A percentile compares a stretch with the other conserved stretches of the same genome.
Evolutionary conservation across 2,113 vertebrate genomes (phyloP).

Genomic region (Oreochromis tanganicae): DNA sequence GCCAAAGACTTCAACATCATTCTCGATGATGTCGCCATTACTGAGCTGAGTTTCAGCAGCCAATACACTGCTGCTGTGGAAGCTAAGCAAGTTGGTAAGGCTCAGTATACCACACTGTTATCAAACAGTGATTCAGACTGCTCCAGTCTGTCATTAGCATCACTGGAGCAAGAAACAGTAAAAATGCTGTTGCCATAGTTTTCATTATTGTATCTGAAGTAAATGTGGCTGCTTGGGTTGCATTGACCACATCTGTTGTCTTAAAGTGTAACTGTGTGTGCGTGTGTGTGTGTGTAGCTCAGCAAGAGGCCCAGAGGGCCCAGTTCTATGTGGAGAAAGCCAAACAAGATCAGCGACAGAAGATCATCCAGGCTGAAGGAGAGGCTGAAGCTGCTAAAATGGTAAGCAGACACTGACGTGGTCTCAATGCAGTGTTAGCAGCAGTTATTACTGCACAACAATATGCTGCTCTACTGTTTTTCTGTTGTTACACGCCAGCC

Average conservation of each 20-base stretch:
- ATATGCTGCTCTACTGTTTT: not conserved
- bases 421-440: not conserved
- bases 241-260: not conserved
- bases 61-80: constrained; percentile 92
- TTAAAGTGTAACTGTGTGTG: not conserved
- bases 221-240: not conserved
- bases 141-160: not conserved
- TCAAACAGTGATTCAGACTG: not conserved
- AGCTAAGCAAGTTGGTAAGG: constrained; percentile 89
- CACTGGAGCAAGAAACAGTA: not conserved
- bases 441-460: not conserved
- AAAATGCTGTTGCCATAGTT: not conserved
- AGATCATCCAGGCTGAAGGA: constrained; percentile 62
- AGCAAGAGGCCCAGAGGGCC: constrained; percentile 60
- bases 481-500: not conserved
- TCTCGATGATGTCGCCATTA: constrained; percentile 89
- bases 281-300: constrained; percentile 28
- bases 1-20: constrained; percentile 95
- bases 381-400: constrained; percentile 57
- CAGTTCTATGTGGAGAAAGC: constrained; percentile 59
- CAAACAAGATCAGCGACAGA: constrained; percentile 59
- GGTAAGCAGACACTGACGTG: not conserved
- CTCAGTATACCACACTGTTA: not conserved
- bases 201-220: not conserved
- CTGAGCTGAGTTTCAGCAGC: constrained; percentile 87